Percentiles rank a stretch among this genome's conserved stretches.
Conservation (phyloP, 2,113 vertebrate species). For the Cairina moschata region DNA sequence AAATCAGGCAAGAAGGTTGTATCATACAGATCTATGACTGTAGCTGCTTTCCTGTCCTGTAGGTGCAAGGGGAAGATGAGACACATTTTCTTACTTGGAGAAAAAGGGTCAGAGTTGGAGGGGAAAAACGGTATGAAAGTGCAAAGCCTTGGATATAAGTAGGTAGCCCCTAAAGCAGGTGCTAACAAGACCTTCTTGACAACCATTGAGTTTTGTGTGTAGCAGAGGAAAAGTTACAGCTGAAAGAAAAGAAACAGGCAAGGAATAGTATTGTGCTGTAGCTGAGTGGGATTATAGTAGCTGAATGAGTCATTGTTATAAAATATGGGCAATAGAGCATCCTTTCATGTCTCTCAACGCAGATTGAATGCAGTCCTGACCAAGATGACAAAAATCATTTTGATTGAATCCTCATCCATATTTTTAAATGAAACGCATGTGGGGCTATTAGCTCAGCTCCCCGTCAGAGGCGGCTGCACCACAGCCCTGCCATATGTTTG, state of each 20-base stretch:
- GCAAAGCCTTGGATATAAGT: constrained; percentile 33
- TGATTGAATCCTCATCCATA: constrained; percentile 27
- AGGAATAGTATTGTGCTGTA: constrained; percentile 44
- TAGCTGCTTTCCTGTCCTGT: constrained; percentile 30
- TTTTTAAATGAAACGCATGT: constrained; percentile 59
- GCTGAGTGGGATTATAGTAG: constrained; percentile 44
- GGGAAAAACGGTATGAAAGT: constrained; percentile 20
- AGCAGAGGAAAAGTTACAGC: constrained; percentile 52
- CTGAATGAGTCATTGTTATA: constrained; percentile 46
- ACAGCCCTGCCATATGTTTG: constrained; percentile 30
- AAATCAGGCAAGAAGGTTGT: constrained; percentile 34
- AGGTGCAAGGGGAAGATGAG: constrained; percentile 41
- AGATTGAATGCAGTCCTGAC: constrained; percentile 42
- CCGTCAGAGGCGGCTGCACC: not conserved
- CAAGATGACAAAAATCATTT: constrained; percentile 66
- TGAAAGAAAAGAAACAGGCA: constrained; percentile 47
- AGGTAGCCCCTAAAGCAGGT: constrained; percentile 32
- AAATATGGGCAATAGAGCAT: constrained; percentile 1
- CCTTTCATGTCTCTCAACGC: constrained; percentile 60
- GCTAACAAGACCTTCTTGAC: constrained; percentile 51
- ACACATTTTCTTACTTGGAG: not conserved
- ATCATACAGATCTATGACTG: not conserved
- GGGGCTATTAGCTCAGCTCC: constrained; percentile 41
- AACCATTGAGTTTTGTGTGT: constrained; percentile 47
- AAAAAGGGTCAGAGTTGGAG: constrained; percentile 29